Percentiles rank a stretch among this genome's conserved stretches.
Evolutionary conservation across 2,797 vertebrate genomes (phyloP).

Genomic region (Hirundo rustica): DNA sequence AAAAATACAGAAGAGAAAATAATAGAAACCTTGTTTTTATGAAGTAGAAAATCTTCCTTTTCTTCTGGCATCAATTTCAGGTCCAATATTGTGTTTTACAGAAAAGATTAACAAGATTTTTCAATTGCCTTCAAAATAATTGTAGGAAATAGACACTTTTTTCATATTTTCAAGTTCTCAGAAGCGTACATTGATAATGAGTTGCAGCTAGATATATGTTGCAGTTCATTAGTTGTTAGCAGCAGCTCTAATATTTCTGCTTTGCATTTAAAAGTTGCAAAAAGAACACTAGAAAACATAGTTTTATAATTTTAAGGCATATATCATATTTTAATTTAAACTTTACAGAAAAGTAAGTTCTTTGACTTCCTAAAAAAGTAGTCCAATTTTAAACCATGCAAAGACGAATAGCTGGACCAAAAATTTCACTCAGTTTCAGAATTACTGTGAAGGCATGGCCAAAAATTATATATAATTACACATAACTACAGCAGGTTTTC

Average conservation of each 20-base stretch:
- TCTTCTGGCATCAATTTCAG: background rate
- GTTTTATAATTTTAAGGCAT: slow-evolving; percentile 10
- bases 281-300: background rate
- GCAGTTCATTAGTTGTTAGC: background rate
- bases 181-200: background rate
- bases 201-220: background rate
- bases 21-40: background rate
- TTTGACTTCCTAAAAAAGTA: background rate
- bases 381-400: slow-evolving; percentile 13
- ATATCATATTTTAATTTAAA: slow-evolving; percentile 32
- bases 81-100: background rate
- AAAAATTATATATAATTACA: slow-evolving; percentile 48
- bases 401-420: background rate
- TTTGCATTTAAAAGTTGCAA: background rate
- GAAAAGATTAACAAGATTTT: background rate
- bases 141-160: background rate
- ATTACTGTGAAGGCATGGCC: slow-evolving; percentile 32
- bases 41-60: background rate
- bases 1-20: background rate
- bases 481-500: slow-evolving; percentile 24
- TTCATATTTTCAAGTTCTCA: background rate
- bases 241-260: background rate
- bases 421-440: slow-evolving; percentile 22
- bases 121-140: background rate
- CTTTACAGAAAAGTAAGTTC: background rate